Conservation (phyloP, 2,113 vertebrate species). For the Beaufortia kweichowensis region DNA sequence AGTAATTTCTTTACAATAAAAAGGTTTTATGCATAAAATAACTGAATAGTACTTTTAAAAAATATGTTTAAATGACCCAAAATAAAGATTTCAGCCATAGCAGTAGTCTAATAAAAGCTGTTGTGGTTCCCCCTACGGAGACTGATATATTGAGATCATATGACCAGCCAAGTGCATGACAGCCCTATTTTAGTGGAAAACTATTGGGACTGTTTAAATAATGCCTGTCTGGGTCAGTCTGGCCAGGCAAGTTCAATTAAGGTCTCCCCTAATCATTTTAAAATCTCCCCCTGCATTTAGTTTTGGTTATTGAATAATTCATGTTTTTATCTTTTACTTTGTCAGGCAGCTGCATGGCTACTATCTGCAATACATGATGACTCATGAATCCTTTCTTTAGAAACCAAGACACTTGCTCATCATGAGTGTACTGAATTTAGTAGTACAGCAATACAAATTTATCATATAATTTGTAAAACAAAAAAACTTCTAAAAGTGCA, state of each 20-base stretch:
- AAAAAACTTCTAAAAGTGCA: not conserved
- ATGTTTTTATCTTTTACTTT: conserved; percentile 46
- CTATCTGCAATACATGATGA: conserved; percentile 31
- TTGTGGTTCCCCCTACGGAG: not conserved
- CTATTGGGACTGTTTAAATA: not conserved
- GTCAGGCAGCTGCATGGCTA: conserved; percentile 15
- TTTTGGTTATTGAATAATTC: conserved; percentile 45
- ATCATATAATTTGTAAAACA: conserved; percentile 6
- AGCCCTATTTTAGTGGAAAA: not conserved
- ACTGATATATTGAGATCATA: not conserved
- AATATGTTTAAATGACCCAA: not conserved
- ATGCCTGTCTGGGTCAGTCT: conserved; percentile 16
- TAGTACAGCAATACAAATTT: not conserved
- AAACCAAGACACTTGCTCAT: conserved; percentile 2
- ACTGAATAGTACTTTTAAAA: not conserved
- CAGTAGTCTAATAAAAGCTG: too few relatives aligned
- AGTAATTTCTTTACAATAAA: too few relatives aligned
- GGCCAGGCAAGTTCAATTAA: conserved; percentile 32
- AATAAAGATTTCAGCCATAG: too few relatives aligned
- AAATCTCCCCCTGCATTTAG: conserved; percentile 20
- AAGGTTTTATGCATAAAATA: not conserved
- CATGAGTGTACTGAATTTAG: conserved; percentile 17
- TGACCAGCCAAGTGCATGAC: too few relatives aligned
- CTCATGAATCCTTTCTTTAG: conserved; percentile 25
- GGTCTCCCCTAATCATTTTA: conserved; percentile 2